Evolutionary conservation across 2,113 vertebrate genomes (phyloP).

Genomic region (Hemichromis elongatus): DNA sequence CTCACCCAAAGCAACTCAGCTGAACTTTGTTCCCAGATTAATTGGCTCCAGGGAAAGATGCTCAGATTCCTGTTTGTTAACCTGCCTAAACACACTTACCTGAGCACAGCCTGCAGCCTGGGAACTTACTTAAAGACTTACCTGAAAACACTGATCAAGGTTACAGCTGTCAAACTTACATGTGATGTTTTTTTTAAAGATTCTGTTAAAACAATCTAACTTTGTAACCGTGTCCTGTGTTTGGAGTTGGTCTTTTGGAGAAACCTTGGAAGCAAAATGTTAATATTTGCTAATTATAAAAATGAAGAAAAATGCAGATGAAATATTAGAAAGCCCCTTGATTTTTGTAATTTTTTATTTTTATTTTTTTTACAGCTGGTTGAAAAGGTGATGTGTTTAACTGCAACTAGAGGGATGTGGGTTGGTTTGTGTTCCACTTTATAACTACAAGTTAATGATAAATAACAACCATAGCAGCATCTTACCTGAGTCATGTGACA

Average conservation of each 20-base stretch:
- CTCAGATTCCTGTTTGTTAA: not conserved
- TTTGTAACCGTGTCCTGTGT: not conserved
- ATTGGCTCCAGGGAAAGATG: not conserved
- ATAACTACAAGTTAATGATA: not conserved
- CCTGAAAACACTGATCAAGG: not conserved
- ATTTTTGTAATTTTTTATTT: no score
- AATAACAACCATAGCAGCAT: not conserved
- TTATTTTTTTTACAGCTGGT: not conserved
- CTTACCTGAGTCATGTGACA: not conserved
- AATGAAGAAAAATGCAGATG: not conserved
- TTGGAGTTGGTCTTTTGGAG: not conserved
- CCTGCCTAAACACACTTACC: not conserved
- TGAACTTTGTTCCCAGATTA: not conserved
- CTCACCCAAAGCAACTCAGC: not conserved
- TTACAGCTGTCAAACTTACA: not conserved
- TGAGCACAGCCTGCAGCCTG: not conserved
- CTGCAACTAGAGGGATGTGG: not conserved
- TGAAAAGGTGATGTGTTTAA: not conserved
- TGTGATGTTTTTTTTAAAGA: not conserved
- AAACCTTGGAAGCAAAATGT: not conserved
- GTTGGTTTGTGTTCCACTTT: fast-evolving
- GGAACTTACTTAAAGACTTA: not conserved
- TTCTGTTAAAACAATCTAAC: not conserved
- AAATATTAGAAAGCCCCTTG: not conserved
- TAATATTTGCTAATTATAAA: not conserved